Base-by-base conservation (phyloP, 2,113 vertebrate genomes). In the Romanogobio albipinnatus region DNA sequence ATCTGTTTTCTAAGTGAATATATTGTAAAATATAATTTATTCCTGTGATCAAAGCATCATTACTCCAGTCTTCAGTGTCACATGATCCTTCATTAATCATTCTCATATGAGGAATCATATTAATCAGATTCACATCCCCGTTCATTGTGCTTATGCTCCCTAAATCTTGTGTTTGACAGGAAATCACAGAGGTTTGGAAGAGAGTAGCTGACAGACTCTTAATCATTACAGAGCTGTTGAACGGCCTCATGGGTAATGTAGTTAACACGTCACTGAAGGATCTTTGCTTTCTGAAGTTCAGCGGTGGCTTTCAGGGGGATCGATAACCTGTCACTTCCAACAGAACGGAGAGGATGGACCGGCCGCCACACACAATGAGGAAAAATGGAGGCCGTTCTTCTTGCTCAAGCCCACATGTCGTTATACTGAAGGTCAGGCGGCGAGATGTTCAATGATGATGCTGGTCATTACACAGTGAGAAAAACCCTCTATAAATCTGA, bases 281-380 rank as follows among this genome's bases (percentile, higher is more conserved):
- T 68, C 73, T 73, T 53, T 5, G 29, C 71, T 26, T 75, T 14
- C 73, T 33, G 39, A 45, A 45, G 19, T 13, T 71, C 68, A 76
- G 26, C 15, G 9, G 74, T 22, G 74, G 43, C 7, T 26, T 22
- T 17, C 47, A 76, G 47, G 24, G 5, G 24, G 22, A 36, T 76
- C 75, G 24, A 56, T 53, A 58, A 56, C 14, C 26, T 76, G 75
- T 76, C 75, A 53, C 49, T 56, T 56, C 51, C 26, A 56, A 19
- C 49, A 76, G 36, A 76, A 56, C 29, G 1, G 10, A 24, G 70
- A 73, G 19, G 39, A 76, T 36, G 56, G 75, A 56, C 39, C 10
- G 6, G 19, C 39, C 36, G 5, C 22, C 36, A n/a, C 36, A 73
- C 70, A 73, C 22, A 47, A 73, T 24, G 19, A 53, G 49, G 49